Evolutionary conservation across 2,888 invertebrate species (phyloP), one percentile per base, ranked within the genome.

Genomic region (Drosophila paracracens): DNA sequence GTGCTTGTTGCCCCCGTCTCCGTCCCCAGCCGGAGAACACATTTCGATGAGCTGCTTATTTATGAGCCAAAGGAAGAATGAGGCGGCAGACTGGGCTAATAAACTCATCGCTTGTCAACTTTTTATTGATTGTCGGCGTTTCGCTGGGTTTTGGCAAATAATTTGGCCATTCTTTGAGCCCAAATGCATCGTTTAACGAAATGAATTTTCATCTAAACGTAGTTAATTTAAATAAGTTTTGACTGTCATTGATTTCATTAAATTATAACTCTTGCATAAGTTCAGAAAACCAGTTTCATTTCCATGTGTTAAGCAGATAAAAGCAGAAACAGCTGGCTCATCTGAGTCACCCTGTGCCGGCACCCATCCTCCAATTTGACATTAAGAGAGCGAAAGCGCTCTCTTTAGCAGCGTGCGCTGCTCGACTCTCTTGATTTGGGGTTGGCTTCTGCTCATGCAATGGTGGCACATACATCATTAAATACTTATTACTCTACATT

Each of bases 51-150:
- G 62, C 57, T 75, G 70, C 53, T 81, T 74, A 70, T 87, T 87
- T 89, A 83, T 65, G 85, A 56, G 70, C 54, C 70, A 72, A 82
- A 69, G 33, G 33, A 27, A 35, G 18, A 3, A 31, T 13, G 8
- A 16, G 13, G 48, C 38, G 59, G 46, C 33, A 31, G 27, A 18
- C 29, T 38, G 18, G 43, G 72, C 90, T 85, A 88, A 84, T 88
- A 89, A 89, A 85, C 86, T 74, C 86, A 79, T 89, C 80, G 74
- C 33, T 62, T 57, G 64, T 61, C 51, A 61, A 79, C 68, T 71
- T 73, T 73, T 73, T 70, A 79, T 82, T 68, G 76, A 70, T 65
- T 83, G 81, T 48, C 77, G 67, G 67, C 62, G 65, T 76, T 74
- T 63, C 35, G 74, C 65, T 52, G 18, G 33, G 25, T 16, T 16